Evolutionary conservation across 2,113 vertebrate species (phyloP).

Genomic region (Campylomormyrus numenius): DNA sequence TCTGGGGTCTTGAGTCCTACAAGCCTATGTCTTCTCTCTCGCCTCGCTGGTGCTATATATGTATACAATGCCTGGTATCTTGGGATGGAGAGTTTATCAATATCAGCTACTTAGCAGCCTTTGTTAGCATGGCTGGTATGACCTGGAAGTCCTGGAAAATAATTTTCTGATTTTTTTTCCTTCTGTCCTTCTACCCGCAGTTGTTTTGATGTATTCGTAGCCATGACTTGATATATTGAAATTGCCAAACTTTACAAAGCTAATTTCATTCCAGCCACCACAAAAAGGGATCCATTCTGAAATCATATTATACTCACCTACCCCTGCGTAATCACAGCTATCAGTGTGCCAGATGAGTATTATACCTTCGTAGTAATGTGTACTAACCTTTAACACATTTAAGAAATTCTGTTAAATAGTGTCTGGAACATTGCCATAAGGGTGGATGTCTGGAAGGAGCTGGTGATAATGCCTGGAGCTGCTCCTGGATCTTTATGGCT

Average conservation of each 20-base stretch:
- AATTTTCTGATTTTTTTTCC: not conserved
- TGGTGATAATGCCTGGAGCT: not conserved
- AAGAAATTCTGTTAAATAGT: not conserved
- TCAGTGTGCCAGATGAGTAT: not conserved
- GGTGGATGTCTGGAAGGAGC: not conserved
- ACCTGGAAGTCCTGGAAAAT: not conserved
- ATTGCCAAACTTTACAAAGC: not conserved
- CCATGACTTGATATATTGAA: constrained; percentile 3
- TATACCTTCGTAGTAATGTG: not conserved
- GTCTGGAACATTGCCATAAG: not conserved
- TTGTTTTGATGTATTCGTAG: not conserved
- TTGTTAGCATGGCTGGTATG: not conserved
- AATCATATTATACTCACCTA: not conserved
- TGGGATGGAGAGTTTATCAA: not conserved
- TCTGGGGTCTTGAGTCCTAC: not conserved
- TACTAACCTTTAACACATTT: not conserved
- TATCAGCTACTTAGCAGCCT: not conserved
- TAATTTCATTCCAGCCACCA: not conserved
- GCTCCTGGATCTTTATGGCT: not conserved
- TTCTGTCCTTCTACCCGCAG: not conserved
- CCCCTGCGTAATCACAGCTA: not conserved
- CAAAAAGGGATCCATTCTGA: not conserved
- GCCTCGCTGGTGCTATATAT: not conserved
- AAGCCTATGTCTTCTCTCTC: not conserved
- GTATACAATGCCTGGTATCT: not conserved